These are phyloP conservation scores for Heteromormyrus szaboi DNA, from an alignment of 2,797 vertebrate species.

Conservation along the genomic window DNA sequence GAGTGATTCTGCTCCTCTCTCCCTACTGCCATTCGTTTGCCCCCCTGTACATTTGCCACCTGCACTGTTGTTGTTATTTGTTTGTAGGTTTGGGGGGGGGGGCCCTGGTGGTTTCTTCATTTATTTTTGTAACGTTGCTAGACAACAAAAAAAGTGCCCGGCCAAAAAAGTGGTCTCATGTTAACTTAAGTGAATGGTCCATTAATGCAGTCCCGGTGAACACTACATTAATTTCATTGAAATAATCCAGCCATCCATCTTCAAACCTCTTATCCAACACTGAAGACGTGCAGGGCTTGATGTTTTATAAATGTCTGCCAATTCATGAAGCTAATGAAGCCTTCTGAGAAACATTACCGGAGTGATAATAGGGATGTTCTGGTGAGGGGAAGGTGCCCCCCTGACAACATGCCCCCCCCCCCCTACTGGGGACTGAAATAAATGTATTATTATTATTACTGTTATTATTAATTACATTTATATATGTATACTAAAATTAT, in stretches of 20 bases:
- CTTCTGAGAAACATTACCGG: not conserved
- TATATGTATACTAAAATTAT: not conserved
- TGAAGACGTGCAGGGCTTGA: not conserved
- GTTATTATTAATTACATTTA: not conserved
- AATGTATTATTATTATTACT: not conserved
- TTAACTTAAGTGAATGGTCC: not conserved
- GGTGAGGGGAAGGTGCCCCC: not conserved
- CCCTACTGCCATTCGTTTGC: not conserved
- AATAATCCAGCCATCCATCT: not conserved
- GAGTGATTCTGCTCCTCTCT: not conserved
- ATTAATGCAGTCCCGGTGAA: not conserved
- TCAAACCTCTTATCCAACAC: not conserved
- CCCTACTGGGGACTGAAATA: not conserved
- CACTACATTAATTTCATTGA: not conserved
- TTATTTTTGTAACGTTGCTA: not conserved
- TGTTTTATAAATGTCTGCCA: not conserved
- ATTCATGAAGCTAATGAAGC: not conserved
- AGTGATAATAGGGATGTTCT: not conserved
- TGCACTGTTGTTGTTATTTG: not conserved
- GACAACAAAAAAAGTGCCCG: not conserved
- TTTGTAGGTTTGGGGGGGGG: not conserved
- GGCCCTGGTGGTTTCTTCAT: not conserved
- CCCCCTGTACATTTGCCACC: not conserved
- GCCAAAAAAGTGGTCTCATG: not conserved
- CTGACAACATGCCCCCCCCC: not conserved